Conservation (phyloP, 2,888 invertebrate genomes). For the Drosophila paucipuncta region DNA sequence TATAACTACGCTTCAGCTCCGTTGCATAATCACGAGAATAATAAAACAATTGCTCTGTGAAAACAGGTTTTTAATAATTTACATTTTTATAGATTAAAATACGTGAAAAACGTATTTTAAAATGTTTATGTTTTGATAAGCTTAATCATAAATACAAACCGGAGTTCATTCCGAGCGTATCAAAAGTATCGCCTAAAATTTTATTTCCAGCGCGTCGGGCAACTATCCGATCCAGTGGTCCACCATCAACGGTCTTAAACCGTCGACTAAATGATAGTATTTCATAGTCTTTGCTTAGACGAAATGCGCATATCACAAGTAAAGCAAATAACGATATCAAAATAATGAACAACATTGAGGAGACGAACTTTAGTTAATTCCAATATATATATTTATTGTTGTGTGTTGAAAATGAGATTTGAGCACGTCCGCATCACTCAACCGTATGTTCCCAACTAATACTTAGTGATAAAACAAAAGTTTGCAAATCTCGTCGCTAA, state of each 20-base stretch:
- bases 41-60: slow-evolving; percentile 58
- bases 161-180: slow-evolving; percentile 60
- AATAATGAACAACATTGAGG: slow-evolving; percentile 35
- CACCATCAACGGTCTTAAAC: slow-evolving; percentile 67
- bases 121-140: not conserved
- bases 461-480: slow-evolving; percentile 3
- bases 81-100: not conserved
- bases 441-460: slow-evolving; percentile 10
- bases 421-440: slow-evolving; percentile 9
- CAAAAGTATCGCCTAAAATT: slow-evolving; percentile 76
- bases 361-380: not conserved
- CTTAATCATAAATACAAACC: slow-evolving; percentile 36
- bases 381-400: not conserved
- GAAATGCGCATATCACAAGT: slow-evolving; percentile 12
- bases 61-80: not conserved
- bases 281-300: slow-evolving; percentile 47
- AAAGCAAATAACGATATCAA: slow-evolving; percentile 21
- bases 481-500: slow-evolving; percentile 5
- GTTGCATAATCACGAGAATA: slow-evolving; percentile 56
- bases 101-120: not conserved
- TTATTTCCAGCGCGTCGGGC: slow-evolving; percentile 52
- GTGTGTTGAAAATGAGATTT: not conserved
- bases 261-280: slow-evolving; percentile 49
- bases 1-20: slow-evolving; percentile 59
- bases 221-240: slow-evolving; percentile 52